Evolutionary conservation across 2,888 invertebrate genomes (phyloP).

Genomic region (Rhyacophila evoluta): DNA sequence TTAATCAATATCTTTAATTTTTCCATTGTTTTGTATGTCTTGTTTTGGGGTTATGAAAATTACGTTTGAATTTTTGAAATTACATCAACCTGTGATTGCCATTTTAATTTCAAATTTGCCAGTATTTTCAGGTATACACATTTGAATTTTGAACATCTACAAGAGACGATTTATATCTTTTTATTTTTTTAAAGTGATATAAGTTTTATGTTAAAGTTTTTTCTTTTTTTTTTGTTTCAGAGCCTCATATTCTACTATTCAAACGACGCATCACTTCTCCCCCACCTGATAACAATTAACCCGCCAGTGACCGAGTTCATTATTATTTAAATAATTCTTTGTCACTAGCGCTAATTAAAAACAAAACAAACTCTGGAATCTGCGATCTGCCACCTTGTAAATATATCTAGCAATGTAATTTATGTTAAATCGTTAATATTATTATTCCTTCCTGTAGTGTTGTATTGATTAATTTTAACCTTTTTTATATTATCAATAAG

Average conservation of each 20-base stretch:
- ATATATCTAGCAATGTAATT: not conserved
- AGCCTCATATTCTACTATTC: conserved; percentile 92
- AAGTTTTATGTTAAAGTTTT: too few species aligned
- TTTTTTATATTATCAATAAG: not conserved
- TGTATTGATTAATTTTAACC: conserved; percentile 1
- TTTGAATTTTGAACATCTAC: too few species aligned
- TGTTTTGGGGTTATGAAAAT: too few species aligned
- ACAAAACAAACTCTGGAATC: not conserved
- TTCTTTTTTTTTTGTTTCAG: conserved; percentile 69
- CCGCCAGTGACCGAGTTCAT: not conserved
- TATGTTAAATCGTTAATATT: not conserved
- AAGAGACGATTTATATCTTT: too few species aligned
- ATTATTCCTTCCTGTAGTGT: not conserved
- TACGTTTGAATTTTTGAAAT: too few species aligned
- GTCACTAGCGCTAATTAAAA: not conserved
- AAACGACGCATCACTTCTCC: conserved; percentile 76
- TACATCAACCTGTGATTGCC: too few species aligned
- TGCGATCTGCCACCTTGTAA: conserved; percentile 22
- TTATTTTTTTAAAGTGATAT: too few species aligned
- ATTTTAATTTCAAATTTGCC: too few species aligned
- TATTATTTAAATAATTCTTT: not conserved
- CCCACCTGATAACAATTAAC: conserved; percentile 57
- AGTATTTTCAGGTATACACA: too few species aligned
- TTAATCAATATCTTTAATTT: too few species aligned
- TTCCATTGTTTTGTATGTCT: too few species aligned